Conservation (phyloP, 2,797 vertebrate species). For the Chromobotia macracanthus region DNA sequence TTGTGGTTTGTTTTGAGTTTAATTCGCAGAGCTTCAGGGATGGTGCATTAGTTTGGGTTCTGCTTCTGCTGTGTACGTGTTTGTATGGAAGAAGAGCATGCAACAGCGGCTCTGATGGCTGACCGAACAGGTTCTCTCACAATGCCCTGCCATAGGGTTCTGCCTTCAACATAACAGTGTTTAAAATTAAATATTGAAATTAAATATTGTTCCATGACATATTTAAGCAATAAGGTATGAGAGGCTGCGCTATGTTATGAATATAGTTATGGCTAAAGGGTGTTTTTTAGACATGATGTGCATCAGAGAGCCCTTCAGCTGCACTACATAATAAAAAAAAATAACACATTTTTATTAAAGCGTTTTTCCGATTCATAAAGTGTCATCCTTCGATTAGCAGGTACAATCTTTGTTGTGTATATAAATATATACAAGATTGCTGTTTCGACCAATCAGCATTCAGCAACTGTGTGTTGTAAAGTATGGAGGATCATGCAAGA, state of each 20-base stretch:
- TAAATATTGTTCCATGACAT: background rate
- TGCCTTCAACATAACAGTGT: background rate
- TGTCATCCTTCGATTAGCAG: background rate
- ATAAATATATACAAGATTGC: background rate
- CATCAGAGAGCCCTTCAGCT: background rate
- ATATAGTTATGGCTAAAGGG: background rate
- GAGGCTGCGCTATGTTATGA: background rate
- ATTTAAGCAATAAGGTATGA: background rate
- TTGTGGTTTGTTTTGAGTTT: slow-evolving; percentile 34
- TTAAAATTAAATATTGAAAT: background rate
- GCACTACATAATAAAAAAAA: too few relatives aligned
- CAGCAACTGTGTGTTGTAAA: background rate
- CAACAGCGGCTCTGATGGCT: background rate
- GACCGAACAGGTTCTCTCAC: background rate
- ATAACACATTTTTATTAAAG: background rate
- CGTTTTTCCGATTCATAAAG: background rate
- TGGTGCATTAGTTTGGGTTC: slow-evolving; percentile 45
- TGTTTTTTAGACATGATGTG: background rate
- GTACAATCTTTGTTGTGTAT: too few relatives aligned
- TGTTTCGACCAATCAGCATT: background rate
- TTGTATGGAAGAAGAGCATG: background rate
- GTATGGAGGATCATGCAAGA: background rate
- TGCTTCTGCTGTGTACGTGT: background rate
- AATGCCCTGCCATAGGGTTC: background rate
- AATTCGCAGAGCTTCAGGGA: slow-evolving; percentile 48